Percentiles rank a stretch among this genome's conserved stretches.
Evolutionary conservation across 2,113 vertebrate species (phyloP).

Genomic region (Alligator sinensis): DNA sequence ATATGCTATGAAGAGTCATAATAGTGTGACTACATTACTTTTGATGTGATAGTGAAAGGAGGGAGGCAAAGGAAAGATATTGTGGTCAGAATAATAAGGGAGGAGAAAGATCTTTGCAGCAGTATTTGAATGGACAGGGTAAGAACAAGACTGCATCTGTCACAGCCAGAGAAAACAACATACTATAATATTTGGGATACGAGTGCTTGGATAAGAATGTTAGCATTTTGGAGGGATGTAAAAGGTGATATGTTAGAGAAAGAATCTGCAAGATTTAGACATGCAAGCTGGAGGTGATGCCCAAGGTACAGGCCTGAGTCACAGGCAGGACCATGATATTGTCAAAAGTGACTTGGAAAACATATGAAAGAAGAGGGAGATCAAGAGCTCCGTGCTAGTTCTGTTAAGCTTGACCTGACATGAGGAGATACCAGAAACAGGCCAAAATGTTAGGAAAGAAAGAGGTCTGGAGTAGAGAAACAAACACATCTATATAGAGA

Average conservation of each 20-base stretch:
- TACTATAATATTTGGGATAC: background rate
- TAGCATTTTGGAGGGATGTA: rapidly evolving
- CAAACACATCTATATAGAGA: no score
- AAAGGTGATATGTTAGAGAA: background rate
- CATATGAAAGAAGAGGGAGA: no score
- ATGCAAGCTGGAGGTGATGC: background rate
- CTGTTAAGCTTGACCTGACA: no score
- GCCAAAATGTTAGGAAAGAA: no score
- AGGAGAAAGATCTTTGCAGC: constrained; percentile 43
- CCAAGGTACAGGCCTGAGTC: no score
- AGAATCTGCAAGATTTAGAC: background rate
- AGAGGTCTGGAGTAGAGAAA: no score
- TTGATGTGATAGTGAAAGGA: background rate
- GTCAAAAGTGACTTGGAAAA: no score
- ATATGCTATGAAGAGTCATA: background rate
- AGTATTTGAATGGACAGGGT: background rate
- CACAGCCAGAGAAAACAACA: background rate
- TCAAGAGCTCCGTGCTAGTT: no score
- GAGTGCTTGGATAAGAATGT: background rate
- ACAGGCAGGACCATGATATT: no score
- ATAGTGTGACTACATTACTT: background rate
- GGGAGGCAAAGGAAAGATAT: constrained; percentile 1
- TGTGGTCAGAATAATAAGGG: constrained; percentile 38
- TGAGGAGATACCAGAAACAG: no score
- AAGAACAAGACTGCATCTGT: constrained; percentile 44